phyloP scores from a whole-genome alignment of 2,888 invertebrate genomes.

The Agriopis marginaria region DNA sequence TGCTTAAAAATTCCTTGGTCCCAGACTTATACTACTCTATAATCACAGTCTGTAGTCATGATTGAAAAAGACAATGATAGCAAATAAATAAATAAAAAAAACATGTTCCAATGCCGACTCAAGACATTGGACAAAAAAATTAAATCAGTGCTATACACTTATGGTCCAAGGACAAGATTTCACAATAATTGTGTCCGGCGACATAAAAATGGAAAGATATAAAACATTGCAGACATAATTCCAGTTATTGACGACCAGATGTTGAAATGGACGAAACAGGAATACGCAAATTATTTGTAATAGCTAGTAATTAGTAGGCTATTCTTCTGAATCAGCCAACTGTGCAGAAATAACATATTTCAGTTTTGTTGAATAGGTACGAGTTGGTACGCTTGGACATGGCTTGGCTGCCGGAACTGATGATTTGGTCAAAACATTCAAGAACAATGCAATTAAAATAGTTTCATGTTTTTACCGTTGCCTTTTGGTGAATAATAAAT shows the following conservation, averaged over 20 bases:
- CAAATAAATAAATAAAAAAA: not conserved
- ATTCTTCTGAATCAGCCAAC: constrained; percentile 69
- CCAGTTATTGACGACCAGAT: constrained; percentile 66
- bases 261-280: constrained; percentile 68
- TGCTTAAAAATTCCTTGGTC: too few relatives aligned
- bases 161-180: constrained; percentile 24
- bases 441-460: too few relatives aligned
- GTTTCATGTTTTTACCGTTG: too few relatives aligned
- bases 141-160: not conserved
- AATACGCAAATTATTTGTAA: constrained; percentile 70
- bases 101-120: not conserved
- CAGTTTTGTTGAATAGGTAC: constrained; percentile 8
- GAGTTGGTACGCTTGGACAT: not conserved
- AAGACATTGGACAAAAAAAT: not conserved
- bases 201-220: constrained; percentile 5
- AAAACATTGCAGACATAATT: constrained; percentile 48
- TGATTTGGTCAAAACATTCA: not conserved
- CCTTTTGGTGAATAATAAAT: not conserved
- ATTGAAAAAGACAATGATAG: too few relatives aligned
- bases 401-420: constrained; percentile 28
- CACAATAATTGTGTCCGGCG: constrained; percentile 28
- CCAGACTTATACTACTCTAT: too few relatives aligned
- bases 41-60: too few relatives aligned
- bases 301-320: constrained; percentile 64
- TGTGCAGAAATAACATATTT: constrained; percentile 50